phyloP scores from a whole-genome alignment of 2,797 vertebrate genomes.

The Otus scops region DNA sequence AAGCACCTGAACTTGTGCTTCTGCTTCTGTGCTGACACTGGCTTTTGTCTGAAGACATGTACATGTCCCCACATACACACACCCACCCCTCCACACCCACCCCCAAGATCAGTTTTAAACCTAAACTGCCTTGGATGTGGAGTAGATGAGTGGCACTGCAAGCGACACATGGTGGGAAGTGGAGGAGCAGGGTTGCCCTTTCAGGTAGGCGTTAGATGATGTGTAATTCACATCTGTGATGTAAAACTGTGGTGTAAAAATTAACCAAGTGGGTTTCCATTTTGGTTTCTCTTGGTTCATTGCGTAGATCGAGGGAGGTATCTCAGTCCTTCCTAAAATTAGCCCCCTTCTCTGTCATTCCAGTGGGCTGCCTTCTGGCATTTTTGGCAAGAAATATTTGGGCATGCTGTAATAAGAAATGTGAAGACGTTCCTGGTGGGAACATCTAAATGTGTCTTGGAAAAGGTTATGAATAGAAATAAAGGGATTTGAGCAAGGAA shows the following conservation, averaged over 20 bases:
- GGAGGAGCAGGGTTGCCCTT: neutral
- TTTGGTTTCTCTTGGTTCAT: neutral
- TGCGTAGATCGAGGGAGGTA: neutral
- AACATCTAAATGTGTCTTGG: conserved; percentile 31
- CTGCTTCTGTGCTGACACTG: neutral
- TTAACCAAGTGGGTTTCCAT: neutral
- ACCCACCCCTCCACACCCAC: too few species aligned
- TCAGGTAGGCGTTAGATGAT: neutral
- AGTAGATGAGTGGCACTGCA: neutral
- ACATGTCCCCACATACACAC: neutral
- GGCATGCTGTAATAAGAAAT: neutral
- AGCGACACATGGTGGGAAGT: neutral
- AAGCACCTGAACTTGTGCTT: neutral
- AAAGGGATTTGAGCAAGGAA: neutral
- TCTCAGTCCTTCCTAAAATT: conserved; percentile 15
- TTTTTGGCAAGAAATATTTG: conserved; percentile 48
- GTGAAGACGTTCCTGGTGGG: neutral
- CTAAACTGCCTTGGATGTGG: neutral
- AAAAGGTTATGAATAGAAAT: conserved; percentile 19
- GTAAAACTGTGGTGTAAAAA: neutral
- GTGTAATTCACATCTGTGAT: neutral
- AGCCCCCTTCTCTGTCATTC: neutral
- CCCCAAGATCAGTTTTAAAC: neutral
- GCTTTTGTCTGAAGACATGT: neutral
- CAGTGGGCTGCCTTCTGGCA: conserved; percentile 36